Evolutionary conservation across 2,888 invertebrate species (phyloP).

Genomic region (Drosophila ezoana): DNA sequence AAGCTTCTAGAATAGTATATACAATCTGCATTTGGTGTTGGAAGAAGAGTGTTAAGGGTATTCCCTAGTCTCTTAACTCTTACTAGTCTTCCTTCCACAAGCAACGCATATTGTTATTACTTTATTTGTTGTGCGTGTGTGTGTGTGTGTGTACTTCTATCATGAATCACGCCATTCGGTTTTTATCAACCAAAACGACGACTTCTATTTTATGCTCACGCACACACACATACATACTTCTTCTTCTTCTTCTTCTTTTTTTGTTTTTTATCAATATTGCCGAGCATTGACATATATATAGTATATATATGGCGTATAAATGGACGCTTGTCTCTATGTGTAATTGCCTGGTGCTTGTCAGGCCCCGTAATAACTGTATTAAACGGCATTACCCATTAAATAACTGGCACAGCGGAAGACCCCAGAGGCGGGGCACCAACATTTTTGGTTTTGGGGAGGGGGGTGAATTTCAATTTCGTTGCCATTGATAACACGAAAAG

Average conservation of each 20-base stretch:
- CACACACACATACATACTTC: background rate
- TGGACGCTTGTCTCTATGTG: slow-evolving; percentile 22
- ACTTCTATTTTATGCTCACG: slow-evolving; percentile 41
- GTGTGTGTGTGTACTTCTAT: slow-evolving; percentile 33
- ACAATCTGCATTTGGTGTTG: too few relatives aligned
- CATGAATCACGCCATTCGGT: slow-evolving; percentile 72
- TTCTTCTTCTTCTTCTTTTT: too few relatives aligned
- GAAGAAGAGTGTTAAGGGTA: too few relatives aligned
- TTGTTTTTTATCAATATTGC: slow-evolving; percentile 50
- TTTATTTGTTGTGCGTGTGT: slow-evolving; percentile 1
- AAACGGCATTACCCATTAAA: slow-evolving; percentile 35
- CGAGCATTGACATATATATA: slow-evolving; percentile 50
- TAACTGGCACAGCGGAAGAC: slow-evolving; percentile 12
- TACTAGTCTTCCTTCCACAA: slow-evolving; percentile 11
- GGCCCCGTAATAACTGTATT: slow-evolving; percentile 40
- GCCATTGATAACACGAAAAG: slow-evolving; percentile 13
- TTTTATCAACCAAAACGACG: slow-evolving; percentile 56
- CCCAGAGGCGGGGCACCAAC: background rate
- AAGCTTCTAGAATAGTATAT: too few relatives aligned
- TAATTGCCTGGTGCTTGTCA: slow-evolving; percentile 39
- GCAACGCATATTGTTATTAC: slow-evolving; percentile 38
- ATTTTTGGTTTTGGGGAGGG: slow-evolving; percentile 7
- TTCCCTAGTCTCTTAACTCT: too few relatives aligned
- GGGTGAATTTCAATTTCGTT: slow-evolving; percentile 9
- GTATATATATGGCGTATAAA: slow-evolving; percentile 29